These are phyloP conservation scores for Crypturellus undulatus DNA, from an alignment of 2,113 vertebrate species.

Conservation along the genomic window DNA sequence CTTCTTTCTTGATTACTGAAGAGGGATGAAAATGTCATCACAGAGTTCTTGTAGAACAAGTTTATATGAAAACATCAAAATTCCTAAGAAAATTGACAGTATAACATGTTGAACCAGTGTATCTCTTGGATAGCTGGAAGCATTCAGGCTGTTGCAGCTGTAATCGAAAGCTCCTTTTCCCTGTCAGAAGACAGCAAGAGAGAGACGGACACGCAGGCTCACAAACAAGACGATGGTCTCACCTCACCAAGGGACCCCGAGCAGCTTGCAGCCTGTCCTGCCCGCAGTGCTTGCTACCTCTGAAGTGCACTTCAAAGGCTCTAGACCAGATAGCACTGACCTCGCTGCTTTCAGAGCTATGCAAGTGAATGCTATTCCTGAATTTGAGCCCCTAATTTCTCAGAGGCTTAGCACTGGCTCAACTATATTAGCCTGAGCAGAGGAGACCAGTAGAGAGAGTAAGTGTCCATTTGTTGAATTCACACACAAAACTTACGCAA, in stretches of 20 bases:
- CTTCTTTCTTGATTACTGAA: not conserved
- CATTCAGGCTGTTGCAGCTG: not conserved
- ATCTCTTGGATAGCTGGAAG: not conserved
- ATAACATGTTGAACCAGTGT: not conserved
- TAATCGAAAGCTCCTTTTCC: not conserved
- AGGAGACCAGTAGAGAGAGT: not conserved
- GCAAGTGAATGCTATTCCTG: not conserved
- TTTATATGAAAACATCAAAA: not conserved
- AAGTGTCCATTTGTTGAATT: not conserved
- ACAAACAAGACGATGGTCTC: rapidly evolving
- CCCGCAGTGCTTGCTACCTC: not conserved
- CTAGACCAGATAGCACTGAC: not conserved
- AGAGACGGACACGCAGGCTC: not conserved
- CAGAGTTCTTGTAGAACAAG: not conserved
- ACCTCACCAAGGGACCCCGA: not conserved
- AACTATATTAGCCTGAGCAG: not conserved
- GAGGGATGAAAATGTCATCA: not conserved
- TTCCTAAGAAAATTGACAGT: not conserved
- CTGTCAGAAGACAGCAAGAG: not conserved
- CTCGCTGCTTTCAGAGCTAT: not conserved
- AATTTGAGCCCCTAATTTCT: not conserved
- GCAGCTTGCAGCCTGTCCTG: not conserved
- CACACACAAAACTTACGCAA: not conserved
- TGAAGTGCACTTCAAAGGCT: not conserved
- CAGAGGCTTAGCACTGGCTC: not conserved